A percentile compares a stretch with the other conserved stretches of the same genome.
Conservation (phyloP, 2,113 vertebrate species). For the Sander vitreus region DNA sequence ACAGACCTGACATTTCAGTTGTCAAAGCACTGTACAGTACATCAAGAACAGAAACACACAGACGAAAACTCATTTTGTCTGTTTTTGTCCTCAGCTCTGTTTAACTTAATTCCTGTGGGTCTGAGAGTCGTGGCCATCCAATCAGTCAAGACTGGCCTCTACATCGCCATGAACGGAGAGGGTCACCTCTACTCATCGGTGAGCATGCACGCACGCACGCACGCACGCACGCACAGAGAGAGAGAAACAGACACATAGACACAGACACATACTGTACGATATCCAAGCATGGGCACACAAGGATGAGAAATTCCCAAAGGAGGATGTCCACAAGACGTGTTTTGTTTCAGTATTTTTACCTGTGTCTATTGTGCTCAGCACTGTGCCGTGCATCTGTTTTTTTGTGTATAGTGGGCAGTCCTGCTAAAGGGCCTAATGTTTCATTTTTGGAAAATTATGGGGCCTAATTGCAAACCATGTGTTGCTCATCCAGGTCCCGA, state of each 20-base stretch:
- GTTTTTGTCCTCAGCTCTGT: constrained; percentile 88
- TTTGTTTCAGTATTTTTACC: background rate
- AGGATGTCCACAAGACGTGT: background rate
- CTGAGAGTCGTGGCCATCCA: constrained; percentile 97
- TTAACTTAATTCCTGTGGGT: constrained; percentile 98
- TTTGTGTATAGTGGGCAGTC: background rate
- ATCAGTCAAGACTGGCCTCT: constrained; percentile 95
- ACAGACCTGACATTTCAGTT: background rate
- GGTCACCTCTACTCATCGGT: constrained; percentile 98
- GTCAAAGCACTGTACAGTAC: background rate
- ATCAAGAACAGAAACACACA: background rate
- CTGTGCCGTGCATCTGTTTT: background rate
- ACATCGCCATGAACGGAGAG: constrained; percentile 97
- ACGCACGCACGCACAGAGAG: constrained; percentile 1
- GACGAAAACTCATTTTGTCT: constrained; percentile 23
- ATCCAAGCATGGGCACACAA: background rate
- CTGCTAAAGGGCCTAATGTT: background rate
- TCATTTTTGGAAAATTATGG: background rate
- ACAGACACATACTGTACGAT: background rate
- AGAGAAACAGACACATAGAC: background rate
- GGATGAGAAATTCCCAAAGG: background rate
- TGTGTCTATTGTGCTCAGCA: background rate
- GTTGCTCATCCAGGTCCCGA: constrained; percentile 1
- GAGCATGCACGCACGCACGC: constrained; percentile 74
- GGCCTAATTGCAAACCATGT: background rate